Evolutionary conservation across 2,888 invertebrate species (phyloP).

Genomic region (Tortrix viridana): DNA sequence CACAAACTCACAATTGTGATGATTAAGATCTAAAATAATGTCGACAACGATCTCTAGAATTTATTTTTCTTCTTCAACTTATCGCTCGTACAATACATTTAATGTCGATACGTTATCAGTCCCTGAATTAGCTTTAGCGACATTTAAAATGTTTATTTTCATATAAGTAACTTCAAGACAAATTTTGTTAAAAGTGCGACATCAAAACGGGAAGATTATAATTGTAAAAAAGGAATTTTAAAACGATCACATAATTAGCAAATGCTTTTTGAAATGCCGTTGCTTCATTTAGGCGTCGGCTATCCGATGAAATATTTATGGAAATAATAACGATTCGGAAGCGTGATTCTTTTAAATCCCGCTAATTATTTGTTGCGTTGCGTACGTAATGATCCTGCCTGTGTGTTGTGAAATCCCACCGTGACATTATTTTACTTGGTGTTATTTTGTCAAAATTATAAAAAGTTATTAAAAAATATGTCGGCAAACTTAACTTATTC

Average conservation of each 20-base stretch:
- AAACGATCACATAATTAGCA: not conserved
- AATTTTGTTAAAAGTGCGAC: too few species aligned
- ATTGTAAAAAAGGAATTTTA: not conserved
- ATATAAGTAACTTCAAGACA: too few species aligned
- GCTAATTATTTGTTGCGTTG: conserved; percentile 64
- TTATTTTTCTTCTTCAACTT: not conserved
- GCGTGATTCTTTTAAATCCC: conserved; percentile 70
- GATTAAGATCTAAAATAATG: conserved; percentile 57
- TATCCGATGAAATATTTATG: conserved; percentile 62
- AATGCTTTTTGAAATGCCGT: conserved; percentile 46
- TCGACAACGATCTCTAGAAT: conserved; percentile 45
- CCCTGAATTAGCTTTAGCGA: too few species aligned
- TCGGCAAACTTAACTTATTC: not conserved
- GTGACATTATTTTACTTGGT: not conserved
- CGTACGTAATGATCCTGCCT: too few species aligned
- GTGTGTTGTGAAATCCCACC: conserved; percentile 40
- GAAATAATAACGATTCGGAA: conserved; percentile 58
- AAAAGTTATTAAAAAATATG: too few species aligned
- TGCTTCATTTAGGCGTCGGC: conserved; percentile 41
- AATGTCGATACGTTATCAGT: too few species aligned
- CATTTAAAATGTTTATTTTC: too few species aligned
- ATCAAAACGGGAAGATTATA: not conserved
- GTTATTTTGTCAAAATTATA: too few species aligned
- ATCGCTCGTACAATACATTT: too few species aligned
- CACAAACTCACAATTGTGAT: conserved; percentile 43